Evolutionary conservation across 2,888 invertebrate species (phyloP), one percentile per base, ranked within the genome.

Genomic region (Xestia ashworthii): DNA sequence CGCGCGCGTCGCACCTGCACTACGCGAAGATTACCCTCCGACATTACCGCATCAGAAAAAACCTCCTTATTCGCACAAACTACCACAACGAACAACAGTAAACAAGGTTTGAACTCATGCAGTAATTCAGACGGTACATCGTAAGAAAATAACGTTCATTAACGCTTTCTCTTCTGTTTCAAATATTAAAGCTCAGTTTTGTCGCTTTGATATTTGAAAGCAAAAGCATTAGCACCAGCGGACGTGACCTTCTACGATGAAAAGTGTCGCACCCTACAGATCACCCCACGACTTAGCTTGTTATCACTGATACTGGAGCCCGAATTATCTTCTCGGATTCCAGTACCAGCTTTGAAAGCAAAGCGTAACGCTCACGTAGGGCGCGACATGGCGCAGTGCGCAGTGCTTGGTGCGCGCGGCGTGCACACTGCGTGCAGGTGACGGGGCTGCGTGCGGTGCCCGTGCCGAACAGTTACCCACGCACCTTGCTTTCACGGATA

Each of bases 401-500:
- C 80, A 60, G 77, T 58, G 73, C 79, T 85, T 80, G 71, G 66
- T 38, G 83, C 89, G 90, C 87, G 90, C 92, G 91, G 86, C 90
- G 92, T 84, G n/a, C 89, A 90, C 94, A 91, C 94, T 91, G 95
- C 96, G 97, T 96, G 96, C 96, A 93, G 93, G 95, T 93, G 95
- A 91, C 92, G 95, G 97, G 97, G 97, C 97, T 97, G 97, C 97
- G 97, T 97, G 97, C 97, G 97, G 97, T 97, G 97, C 97, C 97
- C 97, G 96, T 95, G 96, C 95, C 94, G 94, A 94, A 95, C 95
- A 94, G 93, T 94, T 92, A 93, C 92, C 93, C 94, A 98, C 99
- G 98, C 98, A 99, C 99, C 99, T 99, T 98, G 99, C 99, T 98
- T 99, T 99, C 97, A 99, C 98, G 97, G 99, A 99, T 97, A 99